Evolutionary conservation across 2,888 invertebrate genomes (phyloP), one percentile per base, ranked within the genome.

Genomic region (Cotesia congregata): DNA sequence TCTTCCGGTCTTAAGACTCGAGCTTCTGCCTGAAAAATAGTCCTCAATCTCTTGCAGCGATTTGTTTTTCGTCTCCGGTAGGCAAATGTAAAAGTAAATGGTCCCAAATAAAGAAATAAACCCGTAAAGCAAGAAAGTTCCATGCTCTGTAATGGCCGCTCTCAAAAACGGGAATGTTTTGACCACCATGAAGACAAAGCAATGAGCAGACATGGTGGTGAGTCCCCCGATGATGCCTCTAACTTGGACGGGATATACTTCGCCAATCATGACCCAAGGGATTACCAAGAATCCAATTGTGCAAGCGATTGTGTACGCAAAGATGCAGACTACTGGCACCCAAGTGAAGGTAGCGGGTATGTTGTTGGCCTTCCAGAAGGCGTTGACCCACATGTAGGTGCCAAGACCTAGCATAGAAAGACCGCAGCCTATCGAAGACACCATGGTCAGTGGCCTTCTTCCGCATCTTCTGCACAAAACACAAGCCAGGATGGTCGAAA

Each of bases 211-310:
- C 85, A 93, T 93, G 0, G 94, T 94, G 0, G 94, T 93, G 84
- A 94, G 84, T 0, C 94, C 94, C 0, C 94, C 94, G 3, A 93
- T 90, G 6, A 93, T 90, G 0, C 94, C 94, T 2, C 94, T 92
- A 1, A 94, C 93, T 91, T 93, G 89, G 0, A 89, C 91, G 0
- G 94, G 94, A 87, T 93, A 94, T 39, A 94, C 93, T 86, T 94
- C 94, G n/a, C 94, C 94, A 75, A 94, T 94, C 94, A 94, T 94
- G 7, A 94, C 92, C 94, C 94, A 94, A 0, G 94, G 94, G 17
- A 94, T 92, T 62, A 94, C 93, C 70, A 94, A 88, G 83, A 93
- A 94, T 7, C 94, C 94, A 7, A 94, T 86, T 0, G 93, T 93
- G 78, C 93, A 93, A 7, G 91, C 90, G 59, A 93, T 90, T 5